Conservation (phyloP, 1,140 invertebrate genomes). For the Centruroides vittatus region DNA sequence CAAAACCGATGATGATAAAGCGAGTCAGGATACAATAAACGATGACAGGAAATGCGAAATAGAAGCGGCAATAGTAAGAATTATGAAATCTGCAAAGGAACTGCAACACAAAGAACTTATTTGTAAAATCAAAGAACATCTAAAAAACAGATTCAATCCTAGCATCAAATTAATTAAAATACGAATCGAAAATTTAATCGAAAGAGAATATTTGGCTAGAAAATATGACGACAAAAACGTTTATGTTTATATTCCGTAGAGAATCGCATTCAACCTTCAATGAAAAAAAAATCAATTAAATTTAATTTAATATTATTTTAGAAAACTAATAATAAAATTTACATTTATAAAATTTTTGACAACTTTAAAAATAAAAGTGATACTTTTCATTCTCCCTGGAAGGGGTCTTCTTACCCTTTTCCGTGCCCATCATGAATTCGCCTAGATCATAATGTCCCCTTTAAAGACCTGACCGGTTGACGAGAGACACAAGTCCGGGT, state of each 20-base stretch:
- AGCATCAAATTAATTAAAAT: constrained; percentile 97
- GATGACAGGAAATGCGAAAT: constrained; percentile 99
- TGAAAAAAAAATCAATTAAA: not conserved
- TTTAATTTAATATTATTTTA: not conserved
- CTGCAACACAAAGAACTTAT: constrained; percentile 90
- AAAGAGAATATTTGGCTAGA: constrained; percentile 93
- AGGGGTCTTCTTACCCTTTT: too few species aligned
- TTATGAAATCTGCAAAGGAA: constrained; percentile 96
- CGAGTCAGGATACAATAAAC: constrained; percentile 90
- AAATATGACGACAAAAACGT: constrained; percentile 71
- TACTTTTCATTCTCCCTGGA: too few species aligned
- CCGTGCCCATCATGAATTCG: too few species aligned
- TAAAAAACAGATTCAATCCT: constrained; percentile 89
- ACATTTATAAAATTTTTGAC: too few species aligned
- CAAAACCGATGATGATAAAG: constrained; percentile 74
- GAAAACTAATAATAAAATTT: too few species aligned
- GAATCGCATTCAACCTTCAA: too few species aligned
- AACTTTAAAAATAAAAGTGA: too few species aligned
- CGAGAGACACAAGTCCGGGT: too few species aligned
- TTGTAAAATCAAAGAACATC: constrained; percentile 89
- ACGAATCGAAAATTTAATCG: constrained; percentile 95
- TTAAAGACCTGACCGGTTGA: too few species aligned
- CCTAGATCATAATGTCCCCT: too few species aligned
- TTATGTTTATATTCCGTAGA: not conserved
- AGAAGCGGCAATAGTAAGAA: constrained; percentile 96